Conservation (phyloP, 2,888 invertebrate genomes). For the Amphiduros pacificus region DNA sequence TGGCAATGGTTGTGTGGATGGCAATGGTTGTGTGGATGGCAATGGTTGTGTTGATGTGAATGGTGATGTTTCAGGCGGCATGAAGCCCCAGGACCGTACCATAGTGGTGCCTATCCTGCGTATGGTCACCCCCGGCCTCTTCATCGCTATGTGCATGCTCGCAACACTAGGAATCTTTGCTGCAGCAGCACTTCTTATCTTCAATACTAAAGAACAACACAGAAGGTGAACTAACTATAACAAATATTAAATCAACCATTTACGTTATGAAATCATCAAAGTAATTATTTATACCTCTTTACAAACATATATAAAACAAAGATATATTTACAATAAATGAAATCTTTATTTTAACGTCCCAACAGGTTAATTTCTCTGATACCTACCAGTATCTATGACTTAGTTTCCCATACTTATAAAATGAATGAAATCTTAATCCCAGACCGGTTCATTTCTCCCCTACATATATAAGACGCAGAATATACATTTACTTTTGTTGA, state of each 20-base stretch:
- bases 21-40: neutral
- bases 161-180: slow-evolving; percentile 85
- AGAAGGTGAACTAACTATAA: slow-evolving; percentile 72
- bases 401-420: too few relatives aligned
- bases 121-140: slow-evolving; percentile 85
- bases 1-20: too few relatives aligned
- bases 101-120: slow-evolving; percentile 80
- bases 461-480: too few relatives aligned
- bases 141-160: slow-evolving; percentile 90
- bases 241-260: neutral
- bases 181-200: slow-evolving; percentile 82
- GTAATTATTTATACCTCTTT: neutral
- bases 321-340: neutral
- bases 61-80: slow-evolving; percentile 69
- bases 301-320: neutral
- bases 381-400: too few relatives aligned
- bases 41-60: neutral
- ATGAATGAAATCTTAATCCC: too few relatives aligned
- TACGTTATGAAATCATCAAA: neutral
- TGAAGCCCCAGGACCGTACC: slow-evolving; percentile 92
- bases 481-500: neutral
- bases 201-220: slow-evolving; percentile 89
- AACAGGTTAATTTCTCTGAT: too few relatives aligned
- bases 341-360: too few relatives aligned
- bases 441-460: too few relatives aligned